Evolutionary conservation across 2,888 invertebrate species (phyloP).

Genomic region (Melinopterus prodromus): DNA sequence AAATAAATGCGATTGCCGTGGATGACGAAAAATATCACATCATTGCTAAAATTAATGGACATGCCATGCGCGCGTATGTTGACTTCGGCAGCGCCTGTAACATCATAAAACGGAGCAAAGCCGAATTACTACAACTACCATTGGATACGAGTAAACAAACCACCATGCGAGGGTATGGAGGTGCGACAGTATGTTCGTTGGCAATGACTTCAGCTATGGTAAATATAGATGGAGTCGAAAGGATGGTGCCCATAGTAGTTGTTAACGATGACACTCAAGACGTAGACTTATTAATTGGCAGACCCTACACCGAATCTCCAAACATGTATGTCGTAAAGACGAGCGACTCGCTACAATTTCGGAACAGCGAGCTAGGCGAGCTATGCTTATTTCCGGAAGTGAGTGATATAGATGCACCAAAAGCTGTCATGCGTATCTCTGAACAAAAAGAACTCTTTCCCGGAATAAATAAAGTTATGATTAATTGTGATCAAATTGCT

Average conservation of each 20-base stretch:
- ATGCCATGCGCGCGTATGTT: slow-evolving; percentile 13
- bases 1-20: slow-evolving; percentile 15
- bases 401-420: too few species aligned
- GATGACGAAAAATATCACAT: slow-evolving; percentile 21
- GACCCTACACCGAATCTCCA: slow-evolving; percentile 26
- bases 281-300: slow-evolving; percentile 24
- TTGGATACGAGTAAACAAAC: slow-evolving; percentile 18
- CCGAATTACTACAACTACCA: slow-evolving; percentile 17
- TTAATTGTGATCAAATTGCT: too few species aligned
- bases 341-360: too few species aligned
- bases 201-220: slow-evolving; percentile 14
- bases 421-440: too few species aligned
- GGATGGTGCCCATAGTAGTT: slow-evolving; percentile 18
- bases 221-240: slow-evolving; percentile 25
- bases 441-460: too few species aligned
- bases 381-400: too few species aligned
- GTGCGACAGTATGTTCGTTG: slow-evolving; percentile 16
- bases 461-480: too few species aligned
- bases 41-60: slow-evolving; percentile 10
- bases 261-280: slow-evolving; percentile 20
- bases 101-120: slow-evolving; percentile 19
- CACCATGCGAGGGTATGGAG: slow-evolving; percentile 15
- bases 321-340: neutral
- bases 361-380: too few species aligned
- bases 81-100: slow-evolving; percentile 26